Conservation (phyloP, 2,113 vertebrate genomes). For the Addax nasomaculatus region DNA sequence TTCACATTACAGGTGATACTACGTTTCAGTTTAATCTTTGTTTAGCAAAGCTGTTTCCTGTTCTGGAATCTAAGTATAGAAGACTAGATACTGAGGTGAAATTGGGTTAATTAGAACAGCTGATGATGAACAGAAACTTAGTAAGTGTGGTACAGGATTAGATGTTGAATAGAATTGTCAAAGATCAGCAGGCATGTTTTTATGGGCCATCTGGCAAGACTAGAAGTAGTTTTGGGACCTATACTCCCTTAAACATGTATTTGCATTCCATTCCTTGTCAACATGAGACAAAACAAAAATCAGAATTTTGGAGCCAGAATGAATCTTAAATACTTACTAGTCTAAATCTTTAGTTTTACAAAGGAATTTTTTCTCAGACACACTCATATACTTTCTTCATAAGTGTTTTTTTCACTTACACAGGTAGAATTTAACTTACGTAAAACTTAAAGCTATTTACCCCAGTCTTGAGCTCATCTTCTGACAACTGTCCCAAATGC, state of each 20-base stretch:
- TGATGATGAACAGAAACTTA: neutral
- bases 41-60: slow-evolving; percentile 24
- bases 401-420: neutral
- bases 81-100: neutral
- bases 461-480: neutral
- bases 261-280: slow-evolving; percentile 5
- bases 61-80: neutral
- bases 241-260: neutral
- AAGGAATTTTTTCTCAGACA: neutral
- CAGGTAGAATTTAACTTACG: neutral
- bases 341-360: slow-evolving; percentile 2
- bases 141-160: neutral
- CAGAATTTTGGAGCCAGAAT: neutral
- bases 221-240: slow-evolving; percentile 18
- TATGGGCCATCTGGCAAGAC: slow-evolving; percentile 14
- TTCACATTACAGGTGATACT: neutral
- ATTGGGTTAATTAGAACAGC: slow-evolving; percentile 7
- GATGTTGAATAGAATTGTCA: slow-evolving; percentile 28
- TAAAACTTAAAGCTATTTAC: neutral
- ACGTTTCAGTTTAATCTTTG: neutral
- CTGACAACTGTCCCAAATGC: neutral
- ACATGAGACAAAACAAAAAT: neutral
- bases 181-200: slow-evolving; percentile 16
- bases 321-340: neutral
- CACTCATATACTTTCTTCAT: neutral